Evolutionary conservation across 2,113 vertebrate species (phyloP), one percentile per base, ranked within the genome.

Genomic region (Archilochus colubris): DNA sequence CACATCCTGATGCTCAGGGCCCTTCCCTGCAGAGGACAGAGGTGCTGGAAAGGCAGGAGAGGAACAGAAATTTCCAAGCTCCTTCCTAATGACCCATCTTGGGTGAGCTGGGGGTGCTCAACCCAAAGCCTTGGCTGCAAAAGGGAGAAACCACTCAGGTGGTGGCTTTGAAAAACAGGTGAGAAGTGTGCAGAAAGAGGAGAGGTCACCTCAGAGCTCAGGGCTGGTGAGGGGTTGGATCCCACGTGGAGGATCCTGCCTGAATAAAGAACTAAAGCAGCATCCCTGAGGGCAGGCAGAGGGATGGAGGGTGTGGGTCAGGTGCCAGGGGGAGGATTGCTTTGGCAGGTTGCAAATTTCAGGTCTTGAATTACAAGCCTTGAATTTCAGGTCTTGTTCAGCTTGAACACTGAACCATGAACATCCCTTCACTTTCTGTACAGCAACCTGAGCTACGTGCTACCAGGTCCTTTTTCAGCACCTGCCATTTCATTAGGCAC

Each of bases 381-480:
- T 40, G 75, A 82, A 7, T 36, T 72, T 82, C 57, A 30, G 33
- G 46, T n/a, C 28, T 53, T 61, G 67, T 16, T 75, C 66, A 54
- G 66, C 92, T 75, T 59, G 10, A 62, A n/a, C 4, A 53, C 67
- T 18, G 50, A 59, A n/a, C 24, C 48, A 28, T 2, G 6, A 28
- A 7, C 0, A 0, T 9, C 33, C 61, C 78, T 51, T 14, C 40
- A 17, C 19, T 21, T 16, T 8, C 82, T 23, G 2, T 3, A 2
- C 58, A 69, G 40, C 30, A 6, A n/a, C 15, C 67, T 33, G 30
- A 33, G 57, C 79, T 53, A 8, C 27, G n/a, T 22, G 28, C 67
- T 79, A 6, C 27, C 3, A 2, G 80, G 48, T 69, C 89, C 44
- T 3, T 40, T 43, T 22, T 14, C 1, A 50, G 38, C 0, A 0